phyloP scores from a whole-genome alignment of 2,888 invertebrate genomes.

The Adineta ricciae region DNA sequence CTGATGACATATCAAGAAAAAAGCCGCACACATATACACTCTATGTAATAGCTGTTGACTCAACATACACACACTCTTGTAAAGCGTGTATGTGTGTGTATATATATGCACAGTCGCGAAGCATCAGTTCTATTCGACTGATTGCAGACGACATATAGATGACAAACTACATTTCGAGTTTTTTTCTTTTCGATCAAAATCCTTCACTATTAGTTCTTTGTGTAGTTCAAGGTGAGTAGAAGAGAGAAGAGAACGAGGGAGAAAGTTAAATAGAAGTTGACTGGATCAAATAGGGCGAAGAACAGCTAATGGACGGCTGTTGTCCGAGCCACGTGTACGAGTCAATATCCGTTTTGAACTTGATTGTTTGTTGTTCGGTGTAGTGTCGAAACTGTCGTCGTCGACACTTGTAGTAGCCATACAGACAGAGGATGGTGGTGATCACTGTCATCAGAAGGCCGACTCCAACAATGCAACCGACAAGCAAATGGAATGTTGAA shows the following conservation, averaged over 20 bases:
- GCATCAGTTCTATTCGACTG: neutral
- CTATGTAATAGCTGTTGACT: neutral
- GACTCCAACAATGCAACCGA: neutral
- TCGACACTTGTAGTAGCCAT: slow-evolving; percentile 12
- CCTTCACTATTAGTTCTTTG: neutral
- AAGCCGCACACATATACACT: neutral
- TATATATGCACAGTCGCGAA: neutral
- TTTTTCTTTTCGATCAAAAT: neutral
- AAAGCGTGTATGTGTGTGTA: neutral
- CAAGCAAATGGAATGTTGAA: neutral
- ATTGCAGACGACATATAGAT: neutral
- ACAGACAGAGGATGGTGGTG: neutral
- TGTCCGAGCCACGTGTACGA: slow-evolving; percentile 5
- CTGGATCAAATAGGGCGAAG: slow-evolving; percentile 13
- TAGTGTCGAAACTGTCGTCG: neutral
- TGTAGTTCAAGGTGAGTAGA: neutral
- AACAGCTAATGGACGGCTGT: neutral
- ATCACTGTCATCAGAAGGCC: neutral
- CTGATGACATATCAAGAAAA: neutral
- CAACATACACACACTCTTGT: neutral
- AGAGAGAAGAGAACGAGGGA: neutral
- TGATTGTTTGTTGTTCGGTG: neutral
- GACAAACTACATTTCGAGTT: neutral
- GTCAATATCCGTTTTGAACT: neutral
- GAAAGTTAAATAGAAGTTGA: slow-evolving; percentile 16